These are phyloP conservation scores for Xanthorhoe spadicearia DNA, from an alignment of 2,888 invertebrate species.

Conservation along the genomic window DNA sequence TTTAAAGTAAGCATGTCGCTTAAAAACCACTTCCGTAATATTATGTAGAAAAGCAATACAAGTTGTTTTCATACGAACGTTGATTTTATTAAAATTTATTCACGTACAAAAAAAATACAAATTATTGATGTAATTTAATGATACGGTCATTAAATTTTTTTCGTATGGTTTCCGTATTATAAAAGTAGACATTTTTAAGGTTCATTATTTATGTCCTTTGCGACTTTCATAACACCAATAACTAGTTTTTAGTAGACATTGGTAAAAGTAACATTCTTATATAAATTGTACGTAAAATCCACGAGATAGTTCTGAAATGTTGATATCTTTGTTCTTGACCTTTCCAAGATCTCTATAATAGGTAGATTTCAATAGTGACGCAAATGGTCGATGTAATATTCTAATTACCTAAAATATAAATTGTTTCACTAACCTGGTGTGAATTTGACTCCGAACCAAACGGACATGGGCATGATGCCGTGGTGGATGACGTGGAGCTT, in stretches of 20 bases:
- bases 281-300: not conserved
- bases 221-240: no score
- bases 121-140: no score
- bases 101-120: no score
- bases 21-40: no score
- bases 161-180: not conserved
- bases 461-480: constrained; percentile 97
- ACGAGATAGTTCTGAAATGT: not conserved
- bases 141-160: not conserved
- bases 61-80: no score
- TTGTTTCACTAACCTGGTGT: constrained; percentile 88
- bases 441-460: constrained; percentile 96
- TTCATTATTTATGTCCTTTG: not conserved
- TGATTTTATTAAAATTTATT: no score
- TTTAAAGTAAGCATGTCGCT: no score
- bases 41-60: no score
- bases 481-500: constrained; percentile 97
- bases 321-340: not conserved
- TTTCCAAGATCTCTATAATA: not conserved
- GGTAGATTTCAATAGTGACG: not conserved
- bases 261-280: not conserved
- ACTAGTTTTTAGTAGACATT: no score
- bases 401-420: not conserved
- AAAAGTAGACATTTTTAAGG: not conserved
- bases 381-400: not conserved